A percentile compares a stretch with the other conserved stretches of the same genome.
These are phyloP conservation scores for Myotis brandtii DNA, from an alignment of 2,113 vertebrate species.

Conservation along the genomic window DNA sequence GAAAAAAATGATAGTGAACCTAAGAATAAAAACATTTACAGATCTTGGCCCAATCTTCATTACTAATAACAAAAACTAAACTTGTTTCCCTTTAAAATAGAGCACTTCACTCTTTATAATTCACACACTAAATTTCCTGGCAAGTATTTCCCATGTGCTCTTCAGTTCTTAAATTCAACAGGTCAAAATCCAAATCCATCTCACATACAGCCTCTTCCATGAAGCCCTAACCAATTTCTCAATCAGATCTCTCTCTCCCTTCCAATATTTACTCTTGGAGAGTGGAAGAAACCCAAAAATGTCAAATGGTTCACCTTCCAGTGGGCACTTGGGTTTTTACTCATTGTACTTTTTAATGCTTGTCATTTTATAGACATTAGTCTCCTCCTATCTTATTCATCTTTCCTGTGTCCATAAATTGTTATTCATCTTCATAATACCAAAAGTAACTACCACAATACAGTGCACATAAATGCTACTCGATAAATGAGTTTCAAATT, in stretches of 20 bases:
- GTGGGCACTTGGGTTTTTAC: not conserved
- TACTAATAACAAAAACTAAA: not conserved
- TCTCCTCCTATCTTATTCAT: not conserved
- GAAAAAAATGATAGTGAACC: not conserved
- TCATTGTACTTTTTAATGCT: not conserved
- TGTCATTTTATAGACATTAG: not conserved
- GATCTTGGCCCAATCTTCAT: not conserved
- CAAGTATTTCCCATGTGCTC: not conserved
- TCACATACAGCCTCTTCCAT: not conserved
- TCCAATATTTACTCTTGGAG: not conserved
- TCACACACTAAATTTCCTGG: not conserved
- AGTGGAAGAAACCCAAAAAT: not conserved
- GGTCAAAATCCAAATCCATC: not conserved
- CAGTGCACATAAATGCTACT: not conserved
- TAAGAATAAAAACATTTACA: not conserved
- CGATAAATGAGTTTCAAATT: not conserved
- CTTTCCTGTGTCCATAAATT: not conserved
- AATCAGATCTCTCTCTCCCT: not conserved
- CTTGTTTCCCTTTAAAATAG: not conserved
- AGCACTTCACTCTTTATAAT: not conserved
- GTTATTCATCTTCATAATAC: slow-evolving; percentile 27
- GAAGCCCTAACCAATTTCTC: not conserved
- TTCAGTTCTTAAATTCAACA: not conserved
- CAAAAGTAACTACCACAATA: slow-evolving; percentile 3
- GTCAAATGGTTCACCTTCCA: not conserved